A percentile compares a stretch with the other conserved stretches of the same genome.
Evolutionary conservation across 2,888 invertebrate species (phyloP).

Genomic region (Cheilosia variabilis): DNA sequence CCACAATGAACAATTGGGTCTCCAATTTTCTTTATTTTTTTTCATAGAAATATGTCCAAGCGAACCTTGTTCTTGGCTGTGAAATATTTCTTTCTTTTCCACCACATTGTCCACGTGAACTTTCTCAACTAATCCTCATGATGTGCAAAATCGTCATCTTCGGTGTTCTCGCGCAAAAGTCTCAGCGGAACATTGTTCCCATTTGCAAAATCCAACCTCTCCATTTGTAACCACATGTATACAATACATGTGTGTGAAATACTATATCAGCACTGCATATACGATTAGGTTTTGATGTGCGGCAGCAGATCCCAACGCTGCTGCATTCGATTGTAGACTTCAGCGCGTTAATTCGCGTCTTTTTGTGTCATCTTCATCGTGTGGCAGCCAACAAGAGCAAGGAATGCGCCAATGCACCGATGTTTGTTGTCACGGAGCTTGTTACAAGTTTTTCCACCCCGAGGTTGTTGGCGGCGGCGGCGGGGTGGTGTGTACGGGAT

Average conservation of each 20-base stretch:
- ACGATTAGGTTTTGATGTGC: slow-evolving; percentile 40
- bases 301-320: slow-evolving; percentile 16
- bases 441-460: slow-evolving; percentile 41
- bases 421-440: slow-evolving; percentile 65
- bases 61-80: too few relatives aligned
- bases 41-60: too few relatives aligned
- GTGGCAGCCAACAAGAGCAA: slow-evolving; percentile 18
- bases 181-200: not conserved
- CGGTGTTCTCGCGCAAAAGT: too few relatives aligned
- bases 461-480: not conserved
- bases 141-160: too few relatives aligned
- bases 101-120: too few relatives aligned
- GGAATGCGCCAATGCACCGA: slow-evolving; percentile 47
- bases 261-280: slow-evolving; percentile 2
- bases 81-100: too few relatives aligned
- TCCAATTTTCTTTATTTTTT: too few relatives aligned
- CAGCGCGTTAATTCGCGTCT: slow-evolving; percentile 44
- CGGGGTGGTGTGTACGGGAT: not conserved
- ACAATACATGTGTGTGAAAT: not conserved
- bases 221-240: not conserved
- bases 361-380: slow-evolving; percentile 21
- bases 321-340: slow-evolving; percentile 33
- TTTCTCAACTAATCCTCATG: too few relatives aligned
- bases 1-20: too few relatives aligned
- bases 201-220: not conserved